Percentiles rank a stretch among this genome's conserved stretches.
Conservation (phyloP, 1,140 invertebrate genomes). For the Coenobita brevimanus region DNA sequence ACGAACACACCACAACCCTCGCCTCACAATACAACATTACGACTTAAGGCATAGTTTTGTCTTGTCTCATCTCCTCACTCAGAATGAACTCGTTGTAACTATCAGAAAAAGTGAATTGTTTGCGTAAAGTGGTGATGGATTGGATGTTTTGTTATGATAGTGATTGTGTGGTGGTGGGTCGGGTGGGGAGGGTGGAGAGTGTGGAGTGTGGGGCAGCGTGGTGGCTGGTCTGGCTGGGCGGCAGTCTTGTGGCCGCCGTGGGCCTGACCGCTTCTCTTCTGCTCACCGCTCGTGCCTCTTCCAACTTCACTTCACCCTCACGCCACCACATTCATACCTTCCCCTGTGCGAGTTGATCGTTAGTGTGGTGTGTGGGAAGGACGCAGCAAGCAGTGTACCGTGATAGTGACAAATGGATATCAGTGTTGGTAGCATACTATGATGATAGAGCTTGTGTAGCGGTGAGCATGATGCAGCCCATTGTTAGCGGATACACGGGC, state of each 20-base stretch:
- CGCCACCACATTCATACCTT: neutral
- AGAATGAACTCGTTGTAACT: neutral
- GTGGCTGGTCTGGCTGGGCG: conserved; percentile 17
- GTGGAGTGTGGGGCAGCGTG: neutral
- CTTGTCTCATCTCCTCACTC: neutral
- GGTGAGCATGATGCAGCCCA: conserved; percentile 62
- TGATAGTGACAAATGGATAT: conserved; percentile 8
- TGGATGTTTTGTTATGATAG: conserved; percentile 9
- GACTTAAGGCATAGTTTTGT: neutral
- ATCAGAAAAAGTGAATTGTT: neutral
- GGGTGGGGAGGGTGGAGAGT: neutral
- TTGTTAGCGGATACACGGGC: conserved; percentile 52
- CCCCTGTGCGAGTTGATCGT: neutral
- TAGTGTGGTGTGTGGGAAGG: too few species aligned
- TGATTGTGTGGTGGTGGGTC: conserved; percentile 3
- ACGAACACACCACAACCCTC: conserved; percentile 19
- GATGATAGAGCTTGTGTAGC: conserved; percentile 15
- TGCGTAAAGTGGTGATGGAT: neutral
- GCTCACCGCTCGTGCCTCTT: neutral
- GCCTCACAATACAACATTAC: neutral
- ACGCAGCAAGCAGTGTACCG: too few species aligned
- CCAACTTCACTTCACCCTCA: neutral
- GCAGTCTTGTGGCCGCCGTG: conserved; percentile 55
- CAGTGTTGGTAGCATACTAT: conserved; percentile 27
- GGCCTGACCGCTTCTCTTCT: conserved; percentile 32